Percentiles rank a stretch among this genome's conserved stretches.
These are phyloP conservation scores for Pantherophis guttatus DNA, from an alignment of 2,113 vertebrate species.

Conservation along the genomic window DNA sequence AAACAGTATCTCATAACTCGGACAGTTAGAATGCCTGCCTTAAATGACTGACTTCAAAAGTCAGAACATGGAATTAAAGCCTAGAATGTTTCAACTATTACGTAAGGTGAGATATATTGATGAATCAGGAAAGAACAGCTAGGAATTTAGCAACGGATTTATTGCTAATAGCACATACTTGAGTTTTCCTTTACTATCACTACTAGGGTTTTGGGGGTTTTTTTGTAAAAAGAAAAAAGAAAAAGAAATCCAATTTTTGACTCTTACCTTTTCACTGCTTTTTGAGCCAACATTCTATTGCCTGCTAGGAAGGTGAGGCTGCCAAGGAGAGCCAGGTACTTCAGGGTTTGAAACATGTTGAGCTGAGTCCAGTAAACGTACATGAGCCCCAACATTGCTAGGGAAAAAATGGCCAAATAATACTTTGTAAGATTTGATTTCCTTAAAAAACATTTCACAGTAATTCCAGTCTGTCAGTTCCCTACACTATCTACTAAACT, in stretches of 20 bases:
- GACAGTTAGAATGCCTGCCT: background rate
- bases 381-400: conserved; percentile 95
- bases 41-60: background rate
- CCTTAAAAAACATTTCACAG: background rate
- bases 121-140: background rate
- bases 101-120: background rate
- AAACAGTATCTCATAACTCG: background rate
- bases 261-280: conserved; percentile 91
- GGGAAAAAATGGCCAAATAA: conserved; percentile 8
- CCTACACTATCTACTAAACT: background rate
- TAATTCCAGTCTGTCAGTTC: background rate
- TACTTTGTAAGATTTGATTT: background rate
- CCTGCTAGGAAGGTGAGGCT: conserved; percentile 94
- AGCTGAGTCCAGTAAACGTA: conserved; percentile 98
- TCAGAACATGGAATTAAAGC: background rate
- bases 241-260: rapidly evolving
- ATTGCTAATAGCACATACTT: rapidly evolving
- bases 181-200: background rate
- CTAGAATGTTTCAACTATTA: background rate
- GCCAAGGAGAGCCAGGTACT: conserved; percentile 94
- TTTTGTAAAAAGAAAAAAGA: background rate
- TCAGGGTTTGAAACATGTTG: conserved; percentile 99
- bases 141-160: background rate
- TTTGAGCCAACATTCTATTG: conserved; percentile 98
- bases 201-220: background rate